phyloP scores from a whole-genome alignment of 2,113 vertebrate species.

The Albula goreensis region DNA sequence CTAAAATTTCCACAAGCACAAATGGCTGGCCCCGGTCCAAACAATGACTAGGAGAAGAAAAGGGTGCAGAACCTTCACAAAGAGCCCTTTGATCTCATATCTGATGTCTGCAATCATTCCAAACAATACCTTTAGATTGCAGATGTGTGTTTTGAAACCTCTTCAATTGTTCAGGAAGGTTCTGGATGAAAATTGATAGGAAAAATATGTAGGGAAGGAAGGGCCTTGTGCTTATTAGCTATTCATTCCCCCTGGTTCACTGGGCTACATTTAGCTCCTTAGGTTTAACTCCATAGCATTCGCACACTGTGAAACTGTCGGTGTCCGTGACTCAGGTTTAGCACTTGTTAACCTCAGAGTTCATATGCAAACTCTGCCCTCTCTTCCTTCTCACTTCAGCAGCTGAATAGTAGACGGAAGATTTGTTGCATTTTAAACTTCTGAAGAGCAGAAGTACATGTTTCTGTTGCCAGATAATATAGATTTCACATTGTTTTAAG shows the following conservation, averaged over 20 bases:
- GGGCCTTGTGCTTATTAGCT: not conserved
- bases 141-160: not conserved
- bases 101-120: slow-evolving; percentile 3
- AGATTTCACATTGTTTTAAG: too few species aligned
- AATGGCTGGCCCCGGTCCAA: not conserved
- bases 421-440: too few species aligned
- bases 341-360: not conserved
- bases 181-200: not conserved
- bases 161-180: slow-evolving; percentile 5
- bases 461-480: too few species aligned
- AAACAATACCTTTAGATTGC: slow-evolving; percentile 6
- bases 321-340: slow-evolving; percentile 1
- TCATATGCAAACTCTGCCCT: too few species aligned
- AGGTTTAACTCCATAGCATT: too few species aligned
- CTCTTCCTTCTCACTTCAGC: too few species aligned
- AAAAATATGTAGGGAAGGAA: not conserved
- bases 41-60: not conserved
- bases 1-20: slow-evolving; percentile 1
- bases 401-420: too few species aligned
- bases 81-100: slow-evolving; percentile 2
- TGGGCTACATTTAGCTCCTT: not conserved
- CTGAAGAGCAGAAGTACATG: too few species aligned
- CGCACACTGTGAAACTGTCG: not conserved
- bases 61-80: not conserved
- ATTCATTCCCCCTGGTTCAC: not conserved